Evolutionary conservation across 2,888 invertebrate species (phyloP), one percentile per base, ranked within the genome.

Genomic region (Pyrrhosoma nymphula): DNA sequence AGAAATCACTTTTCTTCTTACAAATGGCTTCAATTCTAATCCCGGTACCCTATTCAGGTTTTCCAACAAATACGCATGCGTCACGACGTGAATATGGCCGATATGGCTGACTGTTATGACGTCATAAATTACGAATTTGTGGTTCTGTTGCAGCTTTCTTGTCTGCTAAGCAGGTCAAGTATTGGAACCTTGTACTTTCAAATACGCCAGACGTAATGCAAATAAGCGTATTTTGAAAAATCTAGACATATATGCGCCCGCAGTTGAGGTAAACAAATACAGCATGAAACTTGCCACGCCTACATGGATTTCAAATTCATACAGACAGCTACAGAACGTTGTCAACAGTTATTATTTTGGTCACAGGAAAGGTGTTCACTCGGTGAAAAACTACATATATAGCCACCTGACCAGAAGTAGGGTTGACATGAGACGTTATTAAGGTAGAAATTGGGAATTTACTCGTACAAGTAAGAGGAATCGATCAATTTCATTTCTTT

Each of bases 41-140:
- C 96, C 96, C 96, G 96, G 96, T 95, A 95, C 95, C 90, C 95
- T 96, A 96, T 95, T 95, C 96, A 96, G 95, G 95, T 69, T 95
- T 90, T 95, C 95, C 63, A 95, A 95, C 95, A 96, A 96, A 96
- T 96, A 96, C 96, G 96, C 96, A 96, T 96, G 96, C 96, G 96
- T 96, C 96, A 96, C 95, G 95, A 95, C 95, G 96, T 95, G 96
- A 96, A 96, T 96, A 96, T 96, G 96, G 96, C 96, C 96, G 60
- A 95, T 95, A 56, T 96, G 95, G 30, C 95, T 90, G 12, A 95
- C 95, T 16, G 95, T 90, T 23, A 95, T 63, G 95, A 95, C 95
- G 95, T 95, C 95, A 95, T 95, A 63, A 89, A 60, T 95, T 89
- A 93, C 93, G 93, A 93, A 93, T 93, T 0, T 69, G n/a, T 47